These are phyloP conservation scores for Stigmatopora argus DNA, from an alignment of 2,113 vertebrate species.

Conservation along the genomic window DNA sequence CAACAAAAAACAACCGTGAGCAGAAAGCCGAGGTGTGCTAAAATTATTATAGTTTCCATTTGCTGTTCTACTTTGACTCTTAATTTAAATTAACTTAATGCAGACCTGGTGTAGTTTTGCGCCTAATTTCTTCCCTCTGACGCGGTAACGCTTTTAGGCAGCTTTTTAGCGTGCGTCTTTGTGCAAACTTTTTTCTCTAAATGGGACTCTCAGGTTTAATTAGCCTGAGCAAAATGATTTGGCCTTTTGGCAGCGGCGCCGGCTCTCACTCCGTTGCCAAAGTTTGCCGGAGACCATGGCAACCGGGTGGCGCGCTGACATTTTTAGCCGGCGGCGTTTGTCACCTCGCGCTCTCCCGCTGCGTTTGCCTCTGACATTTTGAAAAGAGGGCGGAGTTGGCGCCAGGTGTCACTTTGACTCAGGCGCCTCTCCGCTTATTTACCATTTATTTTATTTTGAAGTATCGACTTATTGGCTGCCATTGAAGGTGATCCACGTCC, in stretches of 20 bases:
- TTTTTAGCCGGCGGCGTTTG: conserved; percentile 59
- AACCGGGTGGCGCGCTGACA: conserved; percentile 62
- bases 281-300: conserved; percentile 65
- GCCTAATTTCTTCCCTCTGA: not conserved
- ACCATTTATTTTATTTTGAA: conserved; percentile 2
- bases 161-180: not conserved
- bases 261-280: conserved; percentile 51
- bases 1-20: too few species aligned
- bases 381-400: conserved; percentile 32
- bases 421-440: not conserved
- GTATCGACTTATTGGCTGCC: too few species aligned
- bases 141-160: not conserved
- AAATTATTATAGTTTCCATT: too few species aligned
- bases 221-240: conserved; percentile 49
- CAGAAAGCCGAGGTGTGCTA: too few species aligned
- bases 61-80: too few species aligned
- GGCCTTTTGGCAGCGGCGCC: conserved; percentile 60
- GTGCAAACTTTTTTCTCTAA: not conserved
- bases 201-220: conserved; percentile 37
- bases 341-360: conserved; percentile 46
- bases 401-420: conserved; percentile 16
- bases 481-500: too few species aligned
- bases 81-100: too few species aligned
- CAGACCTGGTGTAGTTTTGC: too few species aligned
- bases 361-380: conserved; percentile 59